phyloP scores from a whole-genome alignment of 2,113 vertebrate genomes.

The Lagenorhynchus albirostris region DNA sequence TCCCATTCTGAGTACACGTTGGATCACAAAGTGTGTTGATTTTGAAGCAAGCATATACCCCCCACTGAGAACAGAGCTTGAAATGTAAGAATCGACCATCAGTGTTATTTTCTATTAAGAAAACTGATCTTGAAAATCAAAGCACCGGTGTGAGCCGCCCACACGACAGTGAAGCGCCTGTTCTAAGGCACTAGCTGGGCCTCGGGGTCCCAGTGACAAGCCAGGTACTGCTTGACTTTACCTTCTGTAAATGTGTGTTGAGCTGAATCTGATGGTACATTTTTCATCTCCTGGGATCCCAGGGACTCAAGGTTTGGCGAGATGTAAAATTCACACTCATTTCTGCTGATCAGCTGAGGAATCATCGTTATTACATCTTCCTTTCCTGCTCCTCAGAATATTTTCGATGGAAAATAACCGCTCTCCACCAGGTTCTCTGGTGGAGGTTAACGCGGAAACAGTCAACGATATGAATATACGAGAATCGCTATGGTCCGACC shows the following conservation, averaged over 20 bases:
- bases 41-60: not conserved
- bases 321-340: not conserved
- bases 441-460: not conserved
- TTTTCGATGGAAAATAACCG: not conserved
- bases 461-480: fast-evolving
- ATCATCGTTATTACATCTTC: not conserved
- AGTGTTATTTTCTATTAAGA: not conserved
- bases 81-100: not conserved
- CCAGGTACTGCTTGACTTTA: not conserved
- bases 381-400: not conserved
- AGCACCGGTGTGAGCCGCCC: not conserved
- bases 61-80: too few species aligned
- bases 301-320: not conserved
- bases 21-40: not conserved
- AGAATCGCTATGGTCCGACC: not conserved
- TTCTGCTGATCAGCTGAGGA: not conserved
- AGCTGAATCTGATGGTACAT: not conserved
- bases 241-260: not conserved
- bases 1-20: not conserved
- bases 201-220: not conserved
- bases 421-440: not conserved
- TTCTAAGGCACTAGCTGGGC: not conserved
- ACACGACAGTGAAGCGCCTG: fast-evolving
- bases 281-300: not conserved
- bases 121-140: not conserved